Conservation (phyloP, 2,113 vertebrate species). For the Pyxicephalus adspersus region DNA sequence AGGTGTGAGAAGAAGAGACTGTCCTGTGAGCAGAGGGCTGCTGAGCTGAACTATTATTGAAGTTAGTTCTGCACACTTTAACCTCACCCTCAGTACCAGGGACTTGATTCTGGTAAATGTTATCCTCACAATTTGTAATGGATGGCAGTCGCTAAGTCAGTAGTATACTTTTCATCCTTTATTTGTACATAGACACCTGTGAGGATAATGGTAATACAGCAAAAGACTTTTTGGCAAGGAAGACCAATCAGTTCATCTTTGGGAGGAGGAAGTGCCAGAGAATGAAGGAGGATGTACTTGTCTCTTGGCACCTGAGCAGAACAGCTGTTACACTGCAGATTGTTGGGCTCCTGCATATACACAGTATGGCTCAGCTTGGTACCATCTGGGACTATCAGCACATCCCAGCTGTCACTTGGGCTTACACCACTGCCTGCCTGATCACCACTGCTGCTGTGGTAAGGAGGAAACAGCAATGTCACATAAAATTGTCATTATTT, state of each 20-base stretch:
- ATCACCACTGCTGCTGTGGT: constrained; percentile 76
- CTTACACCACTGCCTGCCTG: constrained; percentile 76
- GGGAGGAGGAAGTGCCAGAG: constrained; percentile 17
- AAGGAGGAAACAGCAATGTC: constrained; percentile 49
- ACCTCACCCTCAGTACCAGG: no score
- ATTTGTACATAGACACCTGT: no score
- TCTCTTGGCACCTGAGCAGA: background rate
- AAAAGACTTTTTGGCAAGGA: no score
- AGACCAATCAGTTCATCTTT: background rate
- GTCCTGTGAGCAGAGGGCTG: no score
- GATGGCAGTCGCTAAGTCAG: no score
- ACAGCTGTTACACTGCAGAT: constrained; percentile 2
- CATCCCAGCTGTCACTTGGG: constrained; percentile 75
- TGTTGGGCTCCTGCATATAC: background rate
- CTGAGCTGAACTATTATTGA: no score
- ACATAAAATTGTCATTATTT: background rate
- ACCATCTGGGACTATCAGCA: constrained; percentile 71
- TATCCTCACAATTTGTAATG: no score
- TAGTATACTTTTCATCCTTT: no score
- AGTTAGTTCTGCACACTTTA: no score
- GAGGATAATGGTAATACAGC: no score
- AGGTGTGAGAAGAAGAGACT: no score
- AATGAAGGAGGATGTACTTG: background rate
- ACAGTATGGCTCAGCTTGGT: constrained; percentile 74
- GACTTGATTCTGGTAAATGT: no score